Conservation (phyloP, 2,888 invertebrate species). For the Merodon equestris region DNA sequence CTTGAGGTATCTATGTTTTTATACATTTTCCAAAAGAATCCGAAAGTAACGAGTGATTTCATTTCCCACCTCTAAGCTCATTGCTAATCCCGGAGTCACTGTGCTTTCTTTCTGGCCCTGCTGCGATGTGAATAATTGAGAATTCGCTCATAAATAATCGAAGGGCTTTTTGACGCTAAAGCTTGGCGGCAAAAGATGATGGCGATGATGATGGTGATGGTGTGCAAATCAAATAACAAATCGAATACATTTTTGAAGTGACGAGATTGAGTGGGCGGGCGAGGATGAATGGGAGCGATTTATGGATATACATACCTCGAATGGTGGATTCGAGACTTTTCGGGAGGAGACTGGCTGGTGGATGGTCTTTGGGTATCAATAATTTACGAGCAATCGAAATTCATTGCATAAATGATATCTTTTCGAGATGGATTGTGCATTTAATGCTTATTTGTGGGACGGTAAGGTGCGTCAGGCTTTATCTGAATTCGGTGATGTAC, state of each 20-base stretch:
- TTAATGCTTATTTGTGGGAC: slow-evolving; percentile 22
- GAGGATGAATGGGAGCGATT: slow-evolving; percentile 21
- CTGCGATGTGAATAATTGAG: slow-evolving; percentile 38
- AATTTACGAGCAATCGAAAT: slow-evolving; percentile 55
- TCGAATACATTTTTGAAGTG: slow-evolving; percentile 58
- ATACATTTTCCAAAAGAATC: slow-evolving; percentile 4
- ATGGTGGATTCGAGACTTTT: slow-evolving; percentile 22
- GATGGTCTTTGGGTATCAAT: slow-evolving; percentile 32
- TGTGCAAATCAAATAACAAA: slow-evolving; percentile 55
- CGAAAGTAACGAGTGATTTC: slow-evolving; percentile 4
- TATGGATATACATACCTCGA: slow-evolving; percentile 45
- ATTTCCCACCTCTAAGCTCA: slow-evolving; percentile 35
- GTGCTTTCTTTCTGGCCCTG: slow-evolving; percentile 19
- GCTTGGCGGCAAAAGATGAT: background rate
- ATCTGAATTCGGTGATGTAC: too few relatives aligned
- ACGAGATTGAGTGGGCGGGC: slow-evolving; percentile 32
- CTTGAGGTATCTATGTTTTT: slow-evolving; percentile 8
- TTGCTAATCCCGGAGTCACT: slow-evolving; percentile 51
- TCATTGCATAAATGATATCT: slow-evolving; percentile 46
- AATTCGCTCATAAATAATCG: slow-evolving; percentile 46
- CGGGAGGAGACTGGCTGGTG: background rate
- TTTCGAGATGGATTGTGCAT: slow-evolving; percentile 25
- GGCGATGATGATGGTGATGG: slow-evolving; percentile 26
- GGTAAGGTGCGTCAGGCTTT: background rate
- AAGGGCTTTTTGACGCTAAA: slow-evolving; percentile 23